phyloP scores from a whole-genome alignment of 1,140 invertebrate species.

The Drosophila truncata region DNA sequence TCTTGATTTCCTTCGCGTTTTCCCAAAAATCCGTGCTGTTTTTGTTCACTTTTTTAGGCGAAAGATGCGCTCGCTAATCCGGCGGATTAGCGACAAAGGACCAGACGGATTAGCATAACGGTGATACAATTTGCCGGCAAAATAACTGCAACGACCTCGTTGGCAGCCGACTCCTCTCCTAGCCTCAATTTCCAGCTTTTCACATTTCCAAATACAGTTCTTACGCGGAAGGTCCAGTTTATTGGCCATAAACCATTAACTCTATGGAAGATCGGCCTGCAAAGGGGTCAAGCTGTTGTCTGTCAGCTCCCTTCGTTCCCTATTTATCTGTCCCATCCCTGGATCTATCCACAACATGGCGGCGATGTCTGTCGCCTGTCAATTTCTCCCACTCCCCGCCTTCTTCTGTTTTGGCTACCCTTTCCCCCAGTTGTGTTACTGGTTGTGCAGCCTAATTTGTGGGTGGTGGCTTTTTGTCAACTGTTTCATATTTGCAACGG shows the following conservation, averaged over 20 bases:
- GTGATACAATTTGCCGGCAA: constrained; percentile 73
- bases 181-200: constrained; percentile 18
- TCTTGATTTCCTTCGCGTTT: constrained; percentile 66
- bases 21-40: constrained; percentile 67
- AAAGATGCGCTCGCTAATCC: constrained; percentile 70
- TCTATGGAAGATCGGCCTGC: constrained; percentile 24
- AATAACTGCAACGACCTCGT: constrained; percentile 71
- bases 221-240: constrained; percentile 66
- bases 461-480: constrained; percentile 82
- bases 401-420: not conserved
- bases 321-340: not conserved
- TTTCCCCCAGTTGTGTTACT: constrained; percentile 19
- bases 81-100: constrained; percentile 67
- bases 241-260: constrained; percentile 67
- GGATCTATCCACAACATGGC: constrained; percentile 30
- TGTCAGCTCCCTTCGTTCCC: not conserved
- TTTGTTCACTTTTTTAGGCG: constrained; percentile 71
- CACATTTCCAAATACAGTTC: constrained; percentile 39
- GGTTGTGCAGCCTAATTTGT: constrained; percentile 75
- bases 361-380: constrained; percentile 45
- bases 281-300: constrained; percentile 68
- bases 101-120: constrained; percentile 74
- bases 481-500: constrained; percentile 70
- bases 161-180: constrained; percentile 11
- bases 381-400: constrained; percentile 13